These are phyloP conservation scores for Hylaeus volcanicus DNA, from an alignment of 1,140 invertebrate species.

Conservation along the genomic window DNA sequence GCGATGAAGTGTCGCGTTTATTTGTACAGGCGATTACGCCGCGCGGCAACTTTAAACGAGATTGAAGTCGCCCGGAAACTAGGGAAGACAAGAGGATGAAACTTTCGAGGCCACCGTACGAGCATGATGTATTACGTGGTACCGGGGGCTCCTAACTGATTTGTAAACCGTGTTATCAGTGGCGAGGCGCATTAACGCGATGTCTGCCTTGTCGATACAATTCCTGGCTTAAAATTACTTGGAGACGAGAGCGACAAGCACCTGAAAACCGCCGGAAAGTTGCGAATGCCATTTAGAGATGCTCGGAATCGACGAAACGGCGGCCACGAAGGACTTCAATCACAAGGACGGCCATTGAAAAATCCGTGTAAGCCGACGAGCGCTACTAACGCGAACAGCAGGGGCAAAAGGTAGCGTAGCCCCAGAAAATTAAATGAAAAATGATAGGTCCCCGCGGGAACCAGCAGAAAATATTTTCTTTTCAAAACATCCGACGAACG, in stretches of 20 bases:
- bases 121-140: background rate
- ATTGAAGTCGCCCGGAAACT: constrained; percentile 8
- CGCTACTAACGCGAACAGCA: too few relatives aligned
- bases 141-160: constrained; percentile 22
- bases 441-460: background rate
- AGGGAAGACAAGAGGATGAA: background rate
- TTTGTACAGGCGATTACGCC: background rate
- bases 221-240: background rate
- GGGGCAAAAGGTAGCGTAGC: too few relatives aligned
- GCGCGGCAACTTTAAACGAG: background rate
- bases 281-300: too few relatives aligned
- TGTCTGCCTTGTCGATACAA: constrained; percentile 30
- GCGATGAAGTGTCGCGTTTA: background rate
- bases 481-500: background rate
- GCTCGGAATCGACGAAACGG: too few relatives aligned
- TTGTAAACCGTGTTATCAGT: constrained; percentile 30
- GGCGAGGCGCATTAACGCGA: constrained; percentile 3
- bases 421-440: background rate
- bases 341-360: too few relatives aligned
- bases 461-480: background rate
- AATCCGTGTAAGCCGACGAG: too few relatives aligned
- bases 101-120: constrained; percentile 19
- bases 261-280: background rate
- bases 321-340: too few relatives aligned
- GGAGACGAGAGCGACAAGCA: too few relatives aligned